Evolutionary conservation across 2,797 vertebrate species (phyloP), one percentile per base, ranked within the genome.

Genomic region (Centroberyx gerrardi): DNA sequence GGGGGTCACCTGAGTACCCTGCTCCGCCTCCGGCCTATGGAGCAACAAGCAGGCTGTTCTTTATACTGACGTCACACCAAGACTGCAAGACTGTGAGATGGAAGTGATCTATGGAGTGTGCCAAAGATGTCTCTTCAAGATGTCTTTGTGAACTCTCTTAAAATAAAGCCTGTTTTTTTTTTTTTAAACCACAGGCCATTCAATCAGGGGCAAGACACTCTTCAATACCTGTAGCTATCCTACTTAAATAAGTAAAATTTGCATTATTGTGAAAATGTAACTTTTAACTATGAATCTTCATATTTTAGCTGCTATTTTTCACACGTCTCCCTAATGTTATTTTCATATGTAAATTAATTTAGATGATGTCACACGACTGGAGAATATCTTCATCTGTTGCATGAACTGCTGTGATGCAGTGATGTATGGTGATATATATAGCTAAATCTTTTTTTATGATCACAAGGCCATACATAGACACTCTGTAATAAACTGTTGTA

Each of bases 1-100:
- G 68, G 83, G 63, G 48, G 79, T 90, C 90, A 92, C 87, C 87
- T 82, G 90, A 85, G 80, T 28, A 12, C 73, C 66, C 3, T 22
- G 28, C n/a, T 40, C 3, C 0, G 12, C 53, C 31, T 15, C 18
- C 38, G 33, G 44, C 62, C 46, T 38, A 51, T 3, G 8, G 15
- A 14, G 15, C n/a, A 74, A 87, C 75, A 86, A 87, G 72, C 58
- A 46, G 81, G 58, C 77, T 76, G 33, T 81, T 87, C 60, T 82
- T 80, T 28, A 38, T 15, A 33, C 13, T 3, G 5, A 64, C 15
- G 18, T 59, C 78, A 71, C 51, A 17, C 0, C 17, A 62, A 66
- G 51, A 40, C 62, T 17, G 38, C 3, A 17, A 36, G 7, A 22
- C 22, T 22, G 7, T 33, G 56, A 12, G 8, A 38, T 42, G 4